phyloP scores from a whole-genome alignment of 1,140 invertebrate genomes.

The Zaprionus lachaisei region DNA sequence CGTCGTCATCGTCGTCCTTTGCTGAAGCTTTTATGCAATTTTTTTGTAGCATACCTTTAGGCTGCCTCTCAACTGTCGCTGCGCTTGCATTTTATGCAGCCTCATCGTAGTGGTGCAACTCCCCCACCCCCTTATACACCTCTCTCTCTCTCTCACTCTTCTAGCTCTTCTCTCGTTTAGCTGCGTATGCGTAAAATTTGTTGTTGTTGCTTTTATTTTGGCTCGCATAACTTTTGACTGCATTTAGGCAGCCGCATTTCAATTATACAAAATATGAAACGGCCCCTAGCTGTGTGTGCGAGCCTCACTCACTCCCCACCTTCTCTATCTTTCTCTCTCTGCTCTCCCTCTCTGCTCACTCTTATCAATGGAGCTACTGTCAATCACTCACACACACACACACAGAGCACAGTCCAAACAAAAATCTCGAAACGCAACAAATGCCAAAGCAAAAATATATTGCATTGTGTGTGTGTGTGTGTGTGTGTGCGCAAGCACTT shows the following conservation, averaged over 20 bases:
- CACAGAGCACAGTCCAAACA: conserved; percentile 42
- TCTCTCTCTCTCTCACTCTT: background rate
- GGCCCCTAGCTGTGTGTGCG: background rate
- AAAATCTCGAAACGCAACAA: conserved; percentile 73
- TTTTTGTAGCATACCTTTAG: conserved; percentile 75
- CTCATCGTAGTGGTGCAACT: conserved; percentile 15
- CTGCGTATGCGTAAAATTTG: conserved; percentile 60
- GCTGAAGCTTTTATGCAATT: conserved; percentile 60
- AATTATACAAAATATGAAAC: conserved; percentile 49
- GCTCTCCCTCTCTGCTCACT: background rate
- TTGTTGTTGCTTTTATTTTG: conserved; percentile 51
- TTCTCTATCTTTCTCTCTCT: background rate
- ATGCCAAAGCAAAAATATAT: conserved; percentile 75
- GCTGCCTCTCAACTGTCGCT: conserved; percentile 60
- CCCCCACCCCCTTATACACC: background rate
- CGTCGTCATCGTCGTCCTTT: conserved; percentile 15
- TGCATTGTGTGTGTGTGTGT: conserved; percentile 46
- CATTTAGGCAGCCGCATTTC: conserved; percentile 60
- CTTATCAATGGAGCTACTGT: conserved; percentile 69
- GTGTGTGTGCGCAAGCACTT: conserved; percentile 26
- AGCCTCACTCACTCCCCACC: background rate
- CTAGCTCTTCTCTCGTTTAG: conserved; percentile 37
- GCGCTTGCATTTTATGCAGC: conserved; percentile 65
- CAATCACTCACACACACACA: conserved; percentile 60
- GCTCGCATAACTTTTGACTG: conserved; percentile 71